phyloP scores from a whole-genome alignment of 2,888 invertebrate species.

The Lasioglossum oenotherae region DNA sequence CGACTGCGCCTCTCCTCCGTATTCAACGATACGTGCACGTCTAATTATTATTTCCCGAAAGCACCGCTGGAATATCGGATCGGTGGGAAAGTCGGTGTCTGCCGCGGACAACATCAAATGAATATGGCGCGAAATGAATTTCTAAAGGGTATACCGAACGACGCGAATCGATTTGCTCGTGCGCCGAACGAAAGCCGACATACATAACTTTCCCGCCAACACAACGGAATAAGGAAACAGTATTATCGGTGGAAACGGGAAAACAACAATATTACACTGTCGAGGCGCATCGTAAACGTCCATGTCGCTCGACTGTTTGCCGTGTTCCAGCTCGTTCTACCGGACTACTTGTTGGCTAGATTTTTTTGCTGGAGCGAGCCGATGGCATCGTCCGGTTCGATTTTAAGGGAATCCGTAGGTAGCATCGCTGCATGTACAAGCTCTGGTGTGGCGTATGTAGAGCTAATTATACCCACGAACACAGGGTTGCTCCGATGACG shows the following conservation, averaged over 20 bases:
- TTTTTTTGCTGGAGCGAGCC: not conserved
- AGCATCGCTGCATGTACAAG: constrained; percentile 48
- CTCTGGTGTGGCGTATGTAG: constrained; percentile 46
- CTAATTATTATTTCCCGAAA: not conserved
- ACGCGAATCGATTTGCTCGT: not conserved
- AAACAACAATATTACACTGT: constrained; percentile 5
- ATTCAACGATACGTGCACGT: not conserved
- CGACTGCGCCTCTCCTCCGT: not conserved
- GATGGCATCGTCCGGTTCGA: constrained; percentile 55
- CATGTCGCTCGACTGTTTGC: not conserved
- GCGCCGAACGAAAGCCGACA: not conserved
- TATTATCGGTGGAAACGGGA: constrained; percentile 1
- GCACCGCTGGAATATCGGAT: not conserved
- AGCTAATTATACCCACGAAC: constrained; percentile 69
- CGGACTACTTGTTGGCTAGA: not conserved
- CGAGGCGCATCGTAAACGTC: not conserved
- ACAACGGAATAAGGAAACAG: not conserved
- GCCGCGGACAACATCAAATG: not conserved
- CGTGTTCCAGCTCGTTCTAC: not conserved
- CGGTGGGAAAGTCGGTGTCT: not conserved
- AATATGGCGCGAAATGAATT: not conserved
- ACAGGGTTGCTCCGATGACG: constrained; percentile 69
- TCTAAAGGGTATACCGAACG: not conserved
- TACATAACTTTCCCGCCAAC: not conserved
- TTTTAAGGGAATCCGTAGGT: constrained; percentile 62